phyloP scores from a whole-genome alignment of 2,113 vertebrate species.

The Channa argus region DNA sequence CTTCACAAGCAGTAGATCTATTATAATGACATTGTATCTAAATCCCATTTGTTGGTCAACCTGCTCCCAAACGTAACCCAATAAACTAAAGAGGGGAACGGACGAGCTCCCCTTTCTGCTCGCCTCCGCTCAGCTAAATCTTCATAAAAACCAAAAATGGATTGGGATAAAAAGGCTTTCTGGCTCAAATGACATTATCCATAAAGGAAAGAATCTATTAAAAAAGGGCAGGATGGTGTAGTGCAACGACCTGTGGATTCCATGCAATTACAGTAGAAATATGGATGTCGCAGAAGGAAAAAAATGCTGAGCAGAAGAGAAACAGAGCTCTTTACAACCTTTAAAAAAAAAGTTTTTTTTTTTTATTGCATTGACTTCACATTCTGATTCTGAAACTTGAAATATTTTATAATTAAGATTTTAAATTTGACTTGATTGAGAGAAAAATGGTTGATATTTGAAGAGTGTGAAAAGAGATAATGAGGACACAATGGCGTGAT shows the following conservation, averaged over 20 bases:
- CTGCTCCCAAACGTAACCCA: slow-evolving; percentile 76
- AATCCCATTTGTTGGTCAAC: slow-evolving; percentile 78
- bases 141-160: slow-evolving; percentile 70
- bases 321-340: neutral
- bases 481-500: too few species aligned
- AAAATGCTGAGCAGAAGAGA: slow-evolving; percentile 13
- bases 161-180: slow-evolving; percentile 69
- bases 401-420: too few species aligned
- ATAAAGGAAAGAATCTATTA: slow-evolving; percentile 64
- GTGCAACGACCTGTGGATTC: slow-evolving; percentile 66
- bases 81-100: slow-evolving; percentile 70
- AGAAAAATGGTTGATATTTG: too few species aligned
- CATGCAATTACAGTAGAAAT: slow-evolving; percentile 27
- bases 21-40: slow-evolving; percentile 78
- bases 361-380: too few species aligned
- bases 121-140: slow-evolving; percentile 58
- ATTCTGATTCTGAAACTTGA: too few species aligned
- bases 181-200: slow-evolving; percentile 72
- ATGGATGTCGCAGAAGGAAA: slow-evolving; percentile 18
- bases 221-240: slow-evolving; percentile 40
- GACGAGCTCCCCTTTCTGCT: slow-evolving; percentile 33
- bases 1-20: slow-evolving; percentile 68
- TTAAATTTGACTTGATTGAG: too few species aligned
- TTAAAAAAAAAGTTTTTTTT: neutral
- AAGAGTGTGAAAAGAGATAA: too few species aligned